These are phyloP conservation scores for Eupithecia pulchellata DNA, from an alignment of 2,888 invertebrate genomes.

Conservation along the genomic window DNA sequence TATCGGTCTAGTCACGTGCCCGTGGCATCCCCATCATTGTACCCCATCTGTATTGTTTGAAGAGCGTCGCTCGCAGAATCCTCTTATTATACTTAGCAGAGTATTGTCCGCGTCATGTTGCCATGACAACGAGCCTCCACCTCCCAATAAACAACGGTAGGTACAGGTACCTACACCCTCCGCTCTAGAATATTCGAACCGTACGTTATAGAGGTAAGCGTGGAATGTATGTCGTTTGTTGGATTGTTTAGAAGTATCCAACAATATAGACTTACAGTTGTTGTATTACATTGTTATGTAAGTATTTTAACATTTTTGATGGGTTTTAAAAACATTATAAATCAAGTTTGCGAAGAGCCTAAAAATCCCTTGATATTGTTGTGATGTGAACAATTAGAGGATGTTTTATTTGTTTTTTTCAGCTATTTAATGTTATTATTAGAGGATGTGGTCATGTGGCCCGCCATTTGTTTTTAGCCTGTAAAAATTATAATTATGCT, in stretches of 20 bases:
- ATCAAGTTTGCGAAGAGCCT: not conserved
- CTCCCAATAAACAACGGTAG: constrained; percentile 41
- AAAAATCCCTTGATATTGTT: not conserved
- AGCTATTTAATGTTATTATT: not conserved
- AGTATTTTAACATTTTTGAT: not conserved
- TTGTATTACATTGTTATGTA: no score
- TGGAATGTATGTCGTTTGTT: constrained; percentile 35
- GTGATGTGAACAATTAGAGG: not conserved
- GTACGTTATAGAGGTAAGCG: constrained; percentile 44
- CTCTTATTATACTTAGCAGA: not conserved
- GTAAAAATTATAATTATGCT: no score
- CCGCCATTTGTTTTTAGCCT: no score
- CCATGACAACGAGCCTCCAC: constrained; percentile 58
- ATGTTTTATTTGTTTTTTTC: no score
- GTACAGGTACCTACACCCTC: constrained; percentile 57
- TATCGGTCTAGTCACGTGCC: not conserved
- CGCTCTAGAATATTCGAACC: constrained; percentile 44
- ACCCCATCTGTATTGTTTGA: not conserved
- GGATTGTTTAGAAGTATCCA: constrained; percentile 23
- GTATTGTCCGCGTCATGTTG: constrained; percentile 51
- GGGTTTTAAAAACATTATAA: not conserved
- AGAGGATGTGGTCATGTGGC: no score
- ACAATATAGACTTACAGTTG: constrained; percentile 10
- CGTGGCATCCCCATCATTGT: not conserved
- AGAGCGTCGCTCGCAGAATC: not conserved